These are phyloP conservation scores for Thamnophis sirtalis DNA, from an alignment of 2,113 vertebrate genomes.

Conservation along the genomic window DNA sequence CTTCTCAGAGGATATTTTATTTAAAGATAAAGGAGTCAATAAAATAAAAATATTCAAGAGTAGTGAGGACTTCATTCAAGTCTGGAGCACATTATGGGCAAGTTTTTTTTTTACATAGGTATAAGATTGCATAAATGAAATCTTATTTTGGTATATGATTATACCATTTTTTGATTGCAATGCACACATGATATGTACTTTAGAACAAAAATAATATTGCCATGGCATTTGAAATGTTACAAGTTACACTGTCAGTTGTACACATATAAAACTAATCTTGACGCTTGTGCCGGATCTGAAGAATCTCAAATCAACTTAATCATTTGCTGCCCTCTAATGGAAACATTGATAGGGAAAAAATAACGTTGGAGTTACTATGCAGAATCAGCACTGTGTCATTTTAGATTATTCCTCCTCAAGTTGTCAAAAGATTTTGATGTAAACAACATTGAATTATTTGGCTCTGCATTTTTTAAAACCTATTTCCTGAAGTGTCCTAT, in stretches of 20 bases:
- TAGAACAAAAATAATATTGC: neutral
- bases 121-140: neutral
- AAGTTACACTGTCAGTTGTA: neutral
- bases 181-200: neutral
- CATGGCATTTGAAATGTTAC: neutral
- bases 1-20: neutral
- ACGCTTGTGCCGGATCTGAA: neutral
- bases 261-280: neutral
- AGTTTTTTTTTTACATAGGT: neutral
- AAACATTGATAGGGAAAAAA: neutral
- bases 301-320: neutral
- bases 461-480: neutral
- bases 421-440: neutral
- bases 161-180: neutral
- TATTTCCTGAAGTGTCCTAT: neutral
- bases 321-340: constrained; percentile 36
- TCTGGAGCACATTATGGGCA: neutral
- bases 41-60: neutral
- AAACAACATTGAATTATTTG: neutral
- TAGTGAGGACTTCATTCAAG: neutral
- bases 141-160: neutral
- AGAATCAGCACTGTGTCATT: neutral
- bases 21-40: neutral
- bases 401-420: neutral
- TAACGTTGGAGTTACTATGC: neutral